These are phyloP conservation scores for Trachelipus rathkii DNA, from an alignment of 1,140 invertebrate species.

Conservation along the genomic window DNA sequence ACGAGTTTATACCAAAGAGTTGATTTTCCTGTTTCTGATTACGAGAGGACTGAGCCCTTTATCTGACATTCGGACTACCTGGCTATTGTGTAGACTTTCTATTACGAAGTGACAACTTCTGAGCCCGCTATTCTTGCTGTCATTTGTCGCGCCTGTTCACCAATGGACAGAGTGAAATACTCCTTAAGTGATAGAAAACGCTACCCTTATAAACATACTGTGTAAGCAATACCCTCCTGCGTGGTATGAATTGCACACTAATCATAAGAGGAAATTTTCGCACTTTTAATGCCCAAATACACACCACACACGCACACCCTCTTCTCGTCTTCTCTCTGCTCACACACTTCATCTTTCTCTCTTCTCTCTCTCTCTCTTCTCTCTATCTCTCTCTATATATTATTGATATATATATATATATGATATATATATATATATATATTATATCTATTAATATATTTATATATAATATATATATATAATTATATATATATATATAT, in stretches of 20 bases:
- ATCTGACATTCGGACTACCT: background rate
- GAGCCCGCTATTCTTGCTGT: constrained; percentile 8
- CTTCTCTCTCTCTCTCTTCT: too few species aligned
- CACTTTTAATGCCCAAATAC: background rate
- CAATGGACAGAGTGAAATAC: constrained; percentile 3
- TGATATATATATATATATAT: too few species aligned
- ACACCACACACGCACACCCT: too few species aligned
- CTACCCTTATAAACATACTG: background rate
- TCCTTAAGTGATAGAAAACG: background rate
- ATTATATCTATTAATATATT: too few species aligned
- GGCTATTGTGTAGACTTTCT: constrained; percentile 9
- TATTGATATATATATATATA: too few species aligned
- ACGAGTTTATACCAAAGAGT: background rate
- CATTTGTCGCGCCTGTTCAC: constrained; percentile 10
- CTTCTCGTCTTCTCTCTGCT: too few species aligned
- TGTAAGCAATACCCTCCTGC: constrained; percentile 3
- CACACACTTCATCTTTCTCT: too few species aligned
- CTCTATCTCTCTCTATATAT: too few species aligned
- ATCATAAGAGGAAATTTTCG: background rate
- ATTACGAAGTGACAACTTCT: constrained; percentile 12
- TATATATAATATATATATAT: too few species aligned
- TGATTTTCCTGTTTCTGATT: background rate
- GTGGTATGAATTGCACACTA: background rate
- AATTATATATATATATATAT: too few species aligned
- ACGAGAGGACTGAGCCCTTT: background rate